Percentiles rank a stretch among this genome's conserved stretches.
phyloP scores from a whole-genome alignment of 2,888 invertebrate species.

The Napeogenes sylphis region DNA sequence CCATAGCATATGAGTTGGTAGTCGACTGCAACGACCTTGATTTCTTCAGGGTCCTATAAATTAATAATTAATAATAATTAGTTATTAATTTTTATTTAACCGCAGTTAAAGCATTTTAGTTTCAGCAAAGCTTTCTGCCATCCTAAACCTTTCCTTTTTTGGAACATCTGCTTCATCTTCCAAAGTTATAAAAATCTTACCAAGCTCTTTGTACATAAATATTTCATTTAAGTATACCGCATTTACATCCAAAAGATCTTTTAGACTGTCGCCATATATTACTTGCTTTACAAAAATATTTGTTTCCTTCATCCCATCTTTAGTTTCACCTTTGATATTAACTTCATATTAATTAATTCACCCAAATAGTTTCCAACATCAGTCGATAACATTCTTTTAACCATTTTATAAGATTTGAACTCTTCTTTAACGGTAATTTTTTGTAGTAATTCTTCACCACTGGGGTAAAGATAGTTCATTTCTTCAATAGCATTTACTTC shows the following conservation, averaged over 20 bases:
- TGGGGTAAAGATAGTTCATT: slow-evolving; percentile 14
- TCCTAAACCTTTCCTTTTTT: slow-evolving; percentile 37
- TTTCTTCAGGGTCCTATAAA: slow-evolving; percentile 41
- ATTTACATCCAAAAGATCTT: slow-evolving; percentile 32
- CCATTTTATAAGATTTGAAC: slow-evolving; percentile 34
- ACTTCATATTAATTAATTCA: slow-evolving; percentile 42
- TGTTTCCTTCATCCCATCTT: slow-evolving; percentile 40
- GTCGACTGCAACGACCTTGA: slow-evolving; percentile 41
- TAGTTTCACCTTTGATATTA: slow-evolving; percentile 45
- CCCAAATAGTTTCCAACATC: slow-evolving; percentile 51
- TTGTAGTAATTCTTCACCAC: slow-evolving; percentile 37
- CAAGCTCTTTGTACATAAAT: slow-evolving; percentile 42
- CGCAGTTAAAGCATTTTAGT: too few species aligned
- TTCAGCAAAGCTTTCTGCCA: slow-evolving; percentile 40
- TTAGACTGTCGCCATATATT: slow-evolving; percentile 30
- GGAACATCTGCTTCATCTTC: slow-evolving; percentile 42
- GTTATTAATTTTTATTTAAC: too few species aligned
- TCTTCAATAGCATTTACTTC: slow-evolving; percentile 1
- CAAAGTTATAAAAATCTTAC: slow-evolving; percentile 33
- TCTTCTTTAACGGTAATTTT: slow-evolving; percentile 37
- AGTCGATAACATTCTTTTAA: slow-evolving; percentile 34
- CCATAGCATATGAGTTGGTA: slow-evolving; percentile 38
- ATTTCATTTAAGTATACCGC: slow-evolving; percentile 41
- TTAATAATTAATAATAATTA: slow-evolving; percentile 25
- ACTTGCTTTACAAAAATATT: slow-evolving; percentile 49